Base-by-base conservation (phyloP, 2,113 vertebrate species). In the Leuciscus idus region DNA sequence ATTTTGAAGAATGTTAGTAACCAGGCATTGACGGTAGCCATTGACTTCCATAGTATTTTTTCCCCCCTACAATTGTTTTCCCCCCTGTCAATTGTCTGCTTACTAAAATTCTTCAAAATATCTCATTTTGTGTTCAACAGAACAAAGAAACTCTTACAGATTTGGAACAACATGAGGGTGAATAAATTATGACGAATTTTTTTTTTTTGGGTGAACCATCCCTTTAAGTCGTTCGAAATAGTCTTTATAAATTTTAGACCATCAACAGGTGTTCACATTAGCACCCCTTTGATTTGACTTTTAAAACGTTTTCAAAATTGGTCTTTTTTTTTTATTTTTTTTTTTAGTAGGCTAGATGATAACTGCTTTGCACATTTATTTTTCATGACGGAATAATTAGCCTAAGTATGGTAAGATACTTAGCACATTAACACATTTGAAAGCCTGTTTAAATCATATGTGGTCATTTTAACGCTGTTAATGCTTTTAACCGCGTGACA, bases 401-500 rank as follows among this genome's bases (percentile, higher is more conserved):
- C 23, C 43, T 75, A 50, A 50, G 17, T 80, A 23, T 80, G 33
- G 11, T 4, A n/a, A 39, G 5, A 19, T 46, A 61, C 26, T 55
- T 46, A 43, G 8, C 43, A 43, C 43, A 43, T 52, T 52, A 21
- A 5, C 28, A 33, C 39, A 43, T 62, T 57, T n/a, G 75, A 77
- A 61, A 39, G 76, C 30, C 11, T 61, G 23, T 80, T 48, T 26
- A 48, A 48, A 12, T 74, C 12, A 74, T 74, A 23, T 74, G 72
- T 48, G 72, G 72, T 74, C 6, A 74, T 74, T 48, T 26, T 50
- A 26, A 75, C 43, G 23, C n/a, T 28, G 12, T 79, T 64, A 81
- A 64, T 81, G n/a, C n/a, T 78, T 57, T 36, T 6, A 81, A 46
- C 23, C 61, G 23, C 39, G 59, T 64, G 39, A 43, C 36, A 81